Evolutionary conservation across 1,140 invertebrate species (phyloP).

Genomic region (Dufourea novaeangliae): DNA sequence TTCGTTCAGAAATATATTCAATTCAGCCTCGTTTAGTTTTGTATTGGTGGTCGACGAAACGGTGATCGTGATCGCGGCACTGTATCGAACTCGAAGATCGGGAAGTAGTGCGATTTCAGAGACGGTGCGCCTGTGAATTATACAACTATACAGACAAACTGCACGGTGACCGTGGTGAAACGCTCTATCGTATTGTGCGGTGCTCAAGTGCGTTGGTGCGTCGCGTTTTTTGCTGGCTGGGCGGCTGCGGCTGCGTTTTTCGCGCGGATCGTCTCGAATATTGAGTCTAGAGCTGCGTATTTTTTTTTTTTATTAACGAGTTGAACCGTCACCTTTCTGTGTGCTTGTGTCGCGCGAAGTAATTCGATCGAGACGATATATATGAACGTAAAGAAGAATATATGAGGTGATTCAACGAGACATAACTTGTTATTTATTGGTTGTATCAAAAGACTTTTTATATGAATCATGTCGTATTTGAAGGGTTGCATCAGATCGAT

Average conservation of each 20-base stretch:
- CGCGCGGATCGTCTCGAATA: slow-evolving; percentile 44
- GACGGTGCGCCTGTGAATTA: slow-evolving; percentile 55
- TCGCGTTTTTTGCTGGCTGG: slow-evolving; percentile 62
- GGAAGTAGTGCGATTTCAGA: slow-evolving; percentile 48
- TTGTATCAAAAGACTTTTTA: too few species aligned
- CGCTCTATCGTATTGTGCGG: slow-evolving; percentile 61
- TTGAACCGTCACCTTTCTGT: background rate
- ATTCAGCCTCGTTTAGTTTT: background rate
- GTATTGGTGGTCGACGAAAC: background rate
- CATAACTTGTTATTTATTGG: too few species aligned
- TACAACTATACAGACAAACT: slow-evolving; percentile 55
- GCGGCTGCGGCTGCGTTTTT: slow-evolving; percentile 53
- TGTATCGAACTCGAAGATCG: slow-evolving; percentile 32
- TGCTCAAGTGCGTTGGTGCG: slow-evolving; percentile 68
- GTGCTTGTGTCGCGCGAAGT: background rate
- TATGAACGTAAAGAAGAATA: too few species aligned
- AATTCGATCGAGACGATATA: too few species aligned
- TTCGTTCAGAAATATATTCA: too few species aligned
- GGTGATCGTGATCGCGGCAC: slow-evolving; percentile 21
- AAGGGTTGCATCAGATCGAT: too few species aligned
- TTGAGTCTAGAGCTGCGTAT: slow-evolving; percentile 48
- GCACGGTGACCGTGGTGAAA: slow-evolving; percentile 52
- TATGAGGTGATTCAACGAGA: too few species aligned
- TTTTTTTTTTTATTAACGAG: slow-evolving; percentile 21
- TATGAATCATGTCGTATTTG: too few species aligned